Conservation (phyloP, 2,888 invertebrate genomes). For the Cephus runcator region DNA sequence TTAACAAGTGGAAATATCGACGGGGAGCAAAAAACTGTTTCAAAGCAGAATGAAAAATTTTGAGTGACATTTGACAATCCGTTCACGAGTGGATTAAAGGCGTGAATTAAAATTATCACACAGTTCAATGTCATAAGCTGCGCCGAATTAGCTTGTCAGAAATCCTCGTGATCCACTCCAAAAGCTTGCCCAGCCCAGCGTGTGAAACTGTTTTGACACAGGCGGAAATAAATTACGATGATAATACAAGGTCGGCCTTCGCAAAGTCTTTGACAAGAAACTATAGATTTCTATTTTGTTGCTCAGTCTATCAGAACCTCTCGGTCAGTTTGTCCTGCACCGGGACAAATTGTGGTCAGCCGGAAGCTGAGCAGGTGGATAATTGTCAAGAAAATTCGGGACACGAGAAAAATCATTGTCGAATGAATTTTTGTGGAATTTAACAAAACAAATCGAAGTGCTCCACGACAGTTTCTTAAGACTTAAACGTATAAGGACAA, state of each 20-base stretch:
- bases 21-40: not conserved
- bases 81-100: not conserved
- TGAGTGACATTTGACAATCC: not conserved
- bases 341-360: not conserved
- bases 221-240: conserved; percentile 1
- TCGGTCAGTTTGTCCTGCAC: not conserved
- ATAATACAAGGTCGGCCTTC: conserved; percentile 6
- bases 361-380: not conserved
- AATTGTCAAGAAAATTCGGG: not conserved
- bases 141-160: not conserved
- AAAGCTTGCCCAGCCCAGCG: not conserved
- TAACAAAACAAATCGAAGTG: not conserved
- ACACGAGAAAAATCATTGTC: not conserved
- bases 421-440: not conserved
- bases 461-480: not conserved
- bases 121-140: not conserved
- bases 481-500: not conserved
- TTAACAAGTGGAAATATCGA: not conserved
- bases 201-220: conserved; percentile 3
- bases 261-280: conserved; percentile 7
- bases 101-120: not conserved
- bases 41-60: not conserved
- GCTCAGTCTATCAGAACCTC: conserved; percentile 5
- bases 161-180: not conserved
- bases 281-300: conserved; percentile 18